Evolutionary conservation across 2,888 invertebrate species (phyloP).

Genomic region (Ophion obscuratus): DNA sequence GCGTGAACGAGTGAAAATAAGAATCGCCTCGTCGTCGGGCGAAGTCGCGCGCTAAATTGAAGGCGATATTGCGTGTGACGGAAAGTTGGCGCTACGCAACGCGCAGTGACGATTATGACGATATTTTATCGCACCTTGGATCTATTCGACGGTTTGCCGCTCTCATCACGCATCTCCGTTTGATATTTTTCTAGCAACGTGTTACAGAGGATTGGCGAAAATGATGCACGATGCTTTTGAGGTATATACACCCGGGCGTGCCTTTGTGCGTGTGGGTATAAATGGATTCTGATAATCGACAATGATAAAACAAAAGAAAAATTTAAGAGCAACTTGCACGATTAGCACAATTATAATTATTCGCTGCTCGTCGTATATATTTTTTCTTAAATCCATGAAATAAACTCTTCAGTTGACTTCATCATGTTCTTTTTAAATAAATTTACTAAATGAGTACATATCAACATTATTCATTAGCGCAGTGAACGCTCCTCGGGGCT

Average conservation of each 20-base stretch:
- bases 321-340: background rate
- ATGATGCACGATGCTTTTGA: slow-evolving; percentile 59
- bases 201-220: slow-evolving; percentile 5
- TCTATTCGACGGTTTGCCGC: background rate
- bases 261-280: background rate
- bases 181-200: background rate
- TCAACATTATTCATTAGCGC: too few relatives aligned
- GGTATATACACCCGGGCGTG: slow-evolving; percentile 18
- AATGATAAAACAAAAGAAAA: background rate
- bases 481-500: too few relatives aligned
- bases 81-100: slow-evolving; percentile 12
- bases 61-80: slow-evolving; percentile 21
- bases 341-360: too few relatives aligned
- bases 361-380: too few relatives aligned
- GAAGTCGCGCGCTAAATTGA: slow-evolving; percentile 11
- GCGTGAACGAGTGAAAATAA: slow-evolving; percentile 6
- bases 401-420: too few relatives aligned
- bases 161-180: background rate
- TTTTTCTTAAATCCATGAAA: too few relatives aligned
- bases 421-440: too few relatives aligned
- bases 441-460: too few relatives aligned
- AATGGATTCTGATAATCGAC: background rate
- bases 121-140: slow-evolving; percentile 15
- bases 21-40: slow-evolving; percentile 23
- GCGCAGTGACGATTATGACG: background rate